These are phyloP conservation scores for Shinisaurus crocodilurus DNA, from an alignment of 2,113 vertebrate species.

Conservation along the genomic window DNA sequence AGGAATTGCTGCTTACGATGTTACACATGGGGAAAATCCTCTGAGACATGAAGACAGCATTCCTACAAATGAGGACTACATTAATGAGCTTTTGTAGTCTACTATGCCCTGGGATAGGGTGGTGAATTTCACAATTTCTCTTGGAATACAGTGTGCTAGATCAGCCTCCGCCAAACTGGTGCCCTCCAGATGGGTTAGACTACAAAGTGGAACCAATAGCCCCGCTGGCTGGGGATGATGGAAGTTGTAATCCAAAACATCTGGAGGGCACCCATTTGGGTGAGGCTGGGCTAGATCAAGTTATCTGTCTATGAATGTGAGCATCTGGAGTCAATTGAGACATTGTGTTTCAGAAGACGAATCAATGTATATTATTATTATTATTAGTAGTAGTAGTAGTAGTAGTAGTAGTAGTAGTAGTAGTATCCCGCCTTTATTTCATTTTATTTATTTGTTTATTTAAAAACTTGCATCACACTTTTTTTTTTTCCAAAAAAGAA, in stretches of 20 bases:
- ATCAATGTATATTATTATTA: not conserved
- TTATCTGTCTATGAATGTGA: not conserved
- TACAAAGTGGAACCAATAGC: no score
- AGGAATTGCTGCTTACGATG: no score
- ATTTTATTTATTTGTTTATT: no score
- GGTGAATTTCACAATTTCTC: not conserved
- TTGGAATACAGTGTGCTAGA: not conserved
- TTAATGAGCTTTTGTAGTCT: not conserved
- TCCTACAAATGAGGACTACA: not conserved
- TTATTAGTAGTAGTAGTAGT: no score
- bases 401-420: no score
- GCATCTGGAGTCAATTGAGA: not conserved
- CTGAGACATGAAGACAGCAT: not conserved
- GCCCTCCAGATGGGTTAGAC: not conserved
- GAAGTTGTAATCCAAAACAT: no score
- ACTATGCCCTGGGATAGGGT: not conserved
- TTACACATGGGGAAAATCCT: not conserved
- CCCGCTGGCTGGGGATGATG: no score
- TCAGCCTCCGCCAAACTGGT: not conserved
- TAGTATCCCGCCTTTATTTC: no score
- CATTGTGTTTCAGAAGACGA: not conserved
- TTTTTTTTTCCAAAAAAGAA: no score
- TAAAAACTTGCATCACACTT: no score
- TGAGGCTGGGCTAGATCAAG: not conserved
- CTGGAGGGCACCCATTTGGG: no score